These are phyloP conservation scores for Distichodus sexfasciatus DNA, from an alignment of 2,797 vertebrate genomes.

Conservation along the genomic window DNA sequence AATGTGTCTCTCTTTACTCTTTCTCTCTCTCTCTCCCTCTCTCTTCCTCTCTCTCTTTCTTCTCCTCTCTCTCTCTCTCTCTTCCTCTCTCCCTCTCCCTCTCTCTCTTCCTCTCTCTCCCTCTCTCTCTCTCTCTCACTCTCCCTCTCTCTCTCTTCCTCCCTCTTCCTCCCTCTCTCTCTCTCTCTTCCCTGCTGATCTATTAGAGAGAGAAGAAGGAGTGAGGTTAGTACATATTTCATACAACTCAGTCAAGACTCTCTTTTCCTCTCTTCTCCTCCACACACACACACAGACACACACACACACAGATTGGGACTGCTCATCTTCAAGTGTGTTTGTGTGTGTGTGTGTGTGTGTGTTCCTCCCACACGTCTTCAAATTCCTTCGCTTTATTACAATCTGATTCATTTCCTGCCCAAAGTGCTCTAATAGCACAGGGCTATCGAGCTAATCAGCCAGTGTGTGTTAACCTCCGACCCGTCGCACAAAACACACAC, in stretches of 20 bases:
- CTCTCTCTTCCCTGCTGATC: conserved; percentile 9
- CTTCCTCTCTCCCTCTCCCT: conserved; percentile 6
- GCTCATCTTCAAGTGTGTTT: no score
- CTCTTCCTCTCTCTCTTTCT: conserved; percentile 25
- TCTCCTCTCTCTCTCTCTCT: not conserved
- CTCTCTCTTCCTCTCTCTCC: not conserved
- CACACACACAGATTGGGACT: no score
- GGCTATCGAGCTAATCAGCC: not conserved
- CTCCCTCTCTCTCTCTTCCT: conserved; percentile 2
- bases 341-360: no score
- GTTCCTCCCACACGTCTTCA: no score
- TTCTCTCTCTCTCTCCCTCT: conserved; percentile 40
- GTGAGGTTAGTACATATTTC: not conserved
- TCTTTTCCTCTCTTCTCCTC: not conserved
- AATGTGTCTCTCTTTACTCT: conserved; percentile 15
- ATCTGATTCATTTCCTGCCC: no score
- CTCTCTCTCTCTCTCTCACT: conserved; percentile 32
- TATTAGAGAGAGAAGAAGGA: no score
- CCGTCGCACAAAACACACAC: not conserved
- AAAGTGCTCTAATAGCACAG: not conserved
- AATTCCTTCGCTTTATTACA: no score
- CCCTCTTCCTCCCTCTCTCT: conserved; percentile 3
- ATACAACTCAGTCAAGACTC: not conserved
- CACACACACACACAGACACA: not conserved
- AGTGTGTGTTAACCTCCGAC: not conserved